phyloP scores from a whole-genome alignment of 2,113 vertebrate species.

The Indri indri region DNA sequence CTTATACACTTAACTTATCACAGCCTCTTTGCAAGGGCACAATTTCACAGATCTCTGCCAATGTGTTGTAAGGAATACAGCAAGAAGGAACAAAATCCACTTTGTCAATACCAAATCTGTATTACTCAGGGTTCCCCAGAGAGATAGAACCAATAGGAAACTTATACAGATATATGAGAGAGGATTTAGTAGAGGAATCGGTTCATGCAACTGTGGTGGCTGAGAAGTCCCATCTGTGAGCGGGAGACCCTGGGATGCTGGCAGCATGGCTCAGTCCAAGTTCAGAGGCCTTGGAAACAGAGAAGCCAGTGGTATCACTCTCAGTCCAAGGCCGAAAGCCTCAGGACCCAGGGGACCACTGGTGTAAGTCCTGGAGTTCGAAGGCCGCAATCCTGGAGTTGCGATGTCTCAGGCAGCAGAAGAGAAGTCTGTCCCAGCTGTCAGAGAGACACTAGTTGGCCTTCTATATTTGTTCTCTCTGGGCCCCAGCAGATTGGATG shows the following conservation, averaged over 20 bases:
- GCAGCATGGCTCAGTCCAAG: background rate
- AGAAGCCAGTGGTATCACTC: background rate
- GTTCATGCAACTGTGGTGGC: background rate
- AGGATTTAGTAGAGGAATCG: background rate
- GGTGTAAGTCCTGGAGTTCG: background rate
- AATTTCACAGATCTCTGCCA: background rate
- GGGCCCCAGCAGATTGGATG: background rate
- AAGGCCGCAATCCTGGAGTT: background rate
- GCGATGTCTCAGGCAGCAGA: background rate
- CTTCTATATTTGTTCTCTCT: background rate
- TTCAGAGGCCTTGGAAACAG: background rate
- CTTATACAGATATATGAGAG: background rate
- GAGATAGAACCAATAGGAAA: background rate
- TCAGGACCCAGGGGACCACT: background rate
- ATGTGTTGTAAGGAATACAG: background rate
- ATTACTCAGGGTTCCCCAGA: background rate
- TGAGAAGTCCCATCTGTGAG: background rate
- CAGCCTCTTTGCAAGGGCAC: background rate
- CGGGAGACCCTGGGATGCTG: background rate
- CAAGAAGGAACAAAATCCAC: background rate
- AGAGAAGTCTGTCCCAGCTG: background rate
- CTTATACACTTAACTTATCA: background rate
- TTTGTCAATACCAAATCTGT: background rate
- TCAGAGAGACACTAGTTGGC: background rate
- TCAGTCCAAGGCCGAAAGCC: background rate